Evolutionary conservation across 1,140 invertebrate genomes (phyloP).

Genomic region (Drosophila subpulchrella): DNA sequence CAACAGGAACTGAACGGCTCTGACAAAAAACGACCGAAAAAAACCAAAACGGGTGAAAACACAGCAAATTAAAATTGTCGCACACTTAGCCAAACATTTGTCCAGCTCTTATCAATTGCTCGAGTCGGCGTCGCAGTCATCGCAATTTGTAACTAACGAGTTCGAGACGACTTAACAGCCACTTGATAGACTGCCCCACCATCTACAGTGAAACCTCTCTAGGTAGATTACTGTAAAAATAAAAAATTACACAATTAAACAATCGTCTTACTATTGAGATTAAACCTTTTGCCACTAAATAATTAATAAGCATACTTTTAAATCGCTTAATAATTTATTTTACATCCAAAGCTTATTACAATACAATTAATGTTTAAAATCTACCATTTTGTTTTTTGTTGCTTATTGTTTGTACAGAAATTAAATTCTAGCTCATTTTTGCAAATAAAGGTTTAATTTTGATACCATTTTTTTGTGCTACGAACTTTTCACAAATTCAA

Average conservation of each 20-base stretch:
- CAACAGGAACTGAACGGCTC: constrained; percentile 36
- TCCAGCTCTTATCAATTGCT: constrained; percentile 69
- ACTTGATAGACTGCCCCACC: constrained; percentile 61
- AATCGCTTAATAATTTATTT: too few species aligned
- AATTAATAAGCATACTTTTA: too few species aligned
- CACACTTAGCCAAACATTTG: constrained; percentile 74
- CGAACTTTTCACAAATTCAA: background rate
- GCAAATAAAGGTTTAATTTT: background rate
- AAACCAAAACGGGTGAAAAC: constrained; percentile 30
- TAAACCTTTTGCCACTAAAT: too few species aligned
- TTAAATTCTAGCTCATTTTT: too few species aligned
- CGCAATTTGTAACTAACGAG: constrained; percentile 60
- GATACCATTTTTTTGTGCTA: background rate
- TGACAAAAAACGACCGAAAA: constrained; percentile 12
- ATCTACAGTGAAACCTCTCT: constrained; percentile 13
- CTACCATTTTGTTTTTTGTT: too few species aligned
- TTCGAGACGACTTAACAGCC: constrained; percentile 38
- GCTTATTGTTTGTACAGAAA: too few species aligned
- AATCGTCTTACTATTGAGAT: too few species aligned
- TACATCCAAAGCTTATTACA: too few species aligned
- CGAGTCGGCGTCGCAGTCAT: constrained; percentile 37
- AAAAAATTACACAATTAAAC: background rate
- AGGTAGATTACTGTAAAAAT: background rate
- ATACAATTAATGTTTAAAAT: too few species aligned
- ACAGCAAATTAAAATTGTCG: constrained; percentile 72